These are phyloP conservation scores for Thryonomys swinderianus DNA, from an alignment of 2,113 vertebrate genomes.

Conservation along the genomic window DNA sequence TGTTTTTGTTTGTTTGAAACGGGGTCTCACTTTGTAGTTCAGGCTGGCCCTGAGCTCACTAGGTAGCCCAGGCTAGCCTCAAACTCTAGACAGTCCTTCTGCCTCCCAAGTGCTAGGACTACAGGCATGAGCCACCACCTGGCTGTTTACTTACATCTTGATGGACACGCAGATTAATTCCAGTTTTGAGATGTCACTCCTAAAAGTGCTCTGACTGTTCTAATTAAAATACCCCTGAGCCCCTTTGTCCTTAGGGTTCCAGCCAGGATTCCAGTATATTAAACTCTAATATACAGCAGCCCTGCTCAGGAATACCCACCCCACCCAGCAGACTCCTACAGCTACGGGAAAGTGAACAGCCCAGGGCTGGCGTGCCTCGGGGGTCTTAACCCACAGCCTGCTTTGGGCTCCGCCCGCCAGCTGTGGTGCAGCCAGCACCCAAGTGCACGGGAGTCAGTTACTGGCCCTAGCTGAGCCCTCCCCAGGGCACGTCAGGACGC, in stretches of 20 bases:
- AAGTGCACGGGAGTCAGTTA: not conserved
- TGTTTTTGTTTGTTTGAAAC: too few relatives aligned
- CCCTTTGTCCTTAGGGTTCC: not conserved
- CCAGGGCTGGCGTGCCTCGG: not conserved
- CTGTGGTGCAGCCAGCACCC: not conserved
- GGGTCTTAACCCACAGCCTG: not conserved
- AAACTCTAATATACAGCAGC: not conserved
- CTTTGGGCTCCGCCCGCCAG: not conserved
- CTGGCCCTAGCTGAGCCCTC: slow-evolving; percentile 35
- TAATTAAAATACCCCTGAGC: slow-evolving; percentile 8
- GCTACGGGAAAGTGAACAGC: not conserved
- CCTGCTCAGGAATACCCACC: not conserved
- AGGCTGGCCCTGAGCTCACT: too few relatives aligned
- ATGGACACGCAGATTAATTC: not conserved
- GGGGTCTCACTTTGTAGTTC: too few relatives aligned
- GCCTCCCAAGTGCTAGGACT: too few relatives aligned
- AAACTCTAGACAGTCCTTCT: too few relatives aligned
- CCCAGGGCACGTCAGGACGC: slow-evolving; percentile 38
- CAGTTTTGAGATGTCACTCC: not conserved
- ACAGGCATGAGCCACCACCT: too few relatives aligned
- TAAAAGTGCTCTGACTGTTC: not conserved
- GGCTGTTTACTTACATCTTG: too few relatives aligned
- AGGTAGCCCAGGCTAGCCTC: too few relatives aligned
- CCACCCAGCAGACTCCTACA: not conserved
- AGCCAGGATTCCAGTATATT: not conserved